Percentiles rank a stretch among this genome's conserved stretches.
Evolutionary conservation across 2,888 invertebrate species (phyloP).

Genomic region (Cephus pygmeus): DNA sequence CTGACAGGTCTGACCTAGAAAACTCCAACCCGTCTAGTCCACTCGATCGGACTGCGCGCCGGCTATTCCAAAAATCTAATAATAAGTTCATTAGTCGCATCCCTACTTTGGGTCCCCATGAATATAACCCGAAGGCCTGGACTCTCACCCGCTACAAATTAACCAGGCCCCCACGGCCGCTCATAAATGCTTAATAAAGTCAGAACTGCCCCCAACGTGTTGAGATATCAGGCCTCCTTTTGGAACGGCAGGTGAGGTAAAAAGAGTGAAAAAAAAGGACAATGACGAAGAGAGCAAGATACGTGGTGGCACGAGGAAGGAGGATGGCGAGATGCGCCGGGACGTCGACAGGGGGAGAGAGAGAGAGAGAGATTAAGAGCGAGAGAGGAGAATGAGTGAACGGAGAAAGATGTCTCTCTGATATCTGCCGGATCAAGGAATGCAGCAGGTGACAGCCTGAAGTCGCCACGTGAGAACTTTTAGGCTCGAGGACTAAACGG

Average conservation of each 20-base stretch:
- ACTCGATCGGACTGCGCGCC: not conserved
- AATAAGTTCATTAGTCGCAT: slow-evolving; percentile 52
- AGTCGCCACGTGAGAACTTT: slow-evolving; percentile 7
- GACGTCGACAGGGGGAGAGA: not conserved
- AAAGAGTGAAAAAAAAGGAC: slow-evolving; percentile 1
- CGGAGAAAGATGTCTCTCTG: slow-evolving; percentile 12
- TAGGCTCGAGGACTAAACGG: not conserved
- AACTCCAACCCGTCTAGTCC: slow-evolving; percentile 17
- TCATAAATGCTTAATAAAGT: slow-evolving; percentile 38
- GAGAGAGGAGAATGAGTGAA: slow-evolving; percentile 2
- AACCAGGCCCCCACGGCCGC: slow-evolving; percentile 30
- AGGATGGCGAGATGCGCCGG: not conserved
- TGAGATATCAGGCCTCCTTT: slow-evolving; percentile 20
- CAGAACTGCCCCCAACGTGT: slow-evolving; percentile 28
- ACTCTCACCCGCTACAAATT: slow-evolving; percentile 34
- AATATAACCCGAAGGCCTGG: slow-evolving; percentile 14
- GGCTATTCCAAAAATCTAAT: slow-evolving; percentile 45
- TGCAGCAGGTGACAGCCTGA: slow-evolving; percentile 33
- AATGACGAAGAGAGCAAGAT: not conserved
- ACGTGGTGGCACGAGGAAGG: not conserved
- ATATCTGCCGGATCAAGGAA: slow-evolving; percentile 43
- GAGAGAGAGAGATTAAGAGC: not conserved
- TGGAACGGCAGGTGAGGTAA: slow-evolving; percentile 1
- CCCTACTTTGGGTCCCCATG: not conserved
- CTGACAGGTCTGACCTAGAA: slow-evolving; percentile 46